These are phyloP conservation scores for Drosophila algonquin DNA, from an alignment of 2,888 invertebrate species.

Conservation along the genomic window DNA sequence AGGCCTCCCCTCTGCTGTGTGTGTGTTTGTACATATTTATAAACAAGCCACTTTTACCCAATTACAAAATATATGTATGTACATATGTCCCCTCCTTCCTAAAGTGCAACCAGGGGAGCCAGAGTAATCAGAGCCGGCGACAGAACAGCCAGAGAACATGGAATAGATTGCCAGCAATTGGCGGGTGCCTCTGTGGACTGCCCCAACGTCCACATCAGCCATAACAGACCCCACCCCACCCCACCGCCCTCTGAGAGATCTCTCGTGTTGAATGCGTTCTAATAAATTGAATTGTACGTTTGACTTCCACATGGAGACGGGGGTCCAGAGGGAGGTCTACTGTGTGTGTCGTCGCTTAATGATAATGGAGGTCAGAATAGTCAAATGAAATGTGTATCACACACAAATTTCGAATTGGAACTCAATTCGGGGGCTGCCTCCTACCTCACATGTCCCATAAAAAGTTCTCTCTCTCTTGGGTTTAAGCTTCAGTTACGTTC, in stretches of 20 bases:
- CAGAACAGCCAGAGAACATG: constrained; percentile 26
- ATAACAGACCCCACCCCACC: too few relatives aligned
- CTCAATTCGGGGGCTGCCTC: constrained; percentile 45
- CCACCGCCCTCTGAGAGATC: constrained; percentile 53
- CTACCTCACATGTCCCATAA: neutral
- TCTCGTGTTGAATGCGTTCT: constrained; percentile 55
- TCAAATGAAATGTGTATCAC: constrained; percentile 79
- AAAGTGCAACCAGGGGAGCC: constrained; percentile 26
- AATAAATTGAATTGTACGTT: constrained; percentile 81
- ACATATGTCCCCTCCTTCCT: neutral
- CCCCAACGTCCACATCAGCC: constrained; percentile 45
- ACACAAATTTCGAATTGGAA: constrained; percentile 64
- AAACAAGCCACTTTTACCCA: constrained; percentile 61
- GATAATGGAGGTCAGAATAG: constrained; percentile 83
- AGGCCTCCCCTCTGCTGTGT: constrained; percentile 14
- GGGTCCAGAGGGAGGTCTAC: neutral
- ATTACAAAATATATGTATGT: constrained; percentile 46
- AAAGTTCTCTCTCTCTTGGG: constrained; percentile 3
- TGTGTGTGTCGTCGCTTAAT: constrained; percentile 62
- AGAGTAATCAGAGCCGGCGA: constrained; percentile 53
- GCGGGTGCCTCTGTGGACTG: constrained; percentile 40
- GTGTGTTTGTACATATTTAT: constrained; percentile 41
- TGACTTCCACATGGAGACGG: constrained; percentile 56
- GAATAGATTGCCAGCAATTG: constrained; percentile 68
- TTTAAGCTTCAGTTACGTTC: constrained; percentile 59